A percentile compares a stretch with the other conserved stretches of the same genome.
Evolutionary conservation across 2,113 vertebrate species (phyloP).

Genomic region (Pelecanus crispus): DNA sequence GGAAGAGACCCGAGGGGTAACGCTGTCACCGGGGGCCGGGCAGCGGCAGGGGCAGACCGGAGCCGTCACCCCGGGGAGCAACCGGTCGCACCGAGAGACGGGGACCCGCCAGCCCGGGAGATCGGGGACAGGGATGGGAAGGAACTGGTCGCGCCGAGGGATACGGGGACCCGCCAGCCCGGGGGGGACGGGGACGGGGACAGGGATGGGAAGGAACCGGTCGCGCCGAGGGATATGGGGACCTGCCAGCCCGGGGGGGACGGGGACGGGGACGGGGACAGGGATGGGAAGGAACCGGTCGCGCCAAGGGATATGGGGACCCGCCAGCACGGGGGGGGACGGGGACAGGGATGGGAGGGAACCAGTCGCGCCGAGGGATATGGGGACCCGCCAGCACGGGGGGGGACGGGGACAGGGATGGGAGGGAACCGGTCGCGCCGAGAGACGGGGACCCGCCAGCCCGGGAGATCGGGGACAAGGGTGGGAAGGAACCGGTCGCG

Average conservation of each 20-base stretch:
- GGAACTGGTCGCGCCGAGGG: neutral
- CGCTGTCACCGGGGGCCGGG: neutral
- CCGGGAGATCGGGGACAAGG: no score
- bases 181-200: no score
- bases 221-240: neutral
- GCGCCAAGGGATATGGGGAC: neutral
- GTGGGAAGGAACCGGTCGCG: no score
- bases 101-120: neutral
- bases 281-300: neutral
- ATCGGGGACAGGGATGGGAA: neutral
- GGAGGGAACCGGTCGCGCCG: no score
- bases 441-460: no score
- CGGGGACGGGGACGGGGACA: no score
- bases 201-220: neutral
- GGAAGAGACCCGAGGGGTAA: neutral
- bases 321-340: no score
- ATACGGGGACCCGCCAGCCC: neutral
- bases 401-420: no score
- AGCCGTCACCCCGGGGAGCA: neutral
- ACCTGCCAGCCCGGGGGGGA: neutral
- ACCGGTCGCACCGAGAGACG: neutral
- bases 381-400: no score
- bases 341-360: no score
- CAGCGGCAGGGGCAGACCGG: neutral
- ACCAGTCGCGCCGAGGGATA: no score